phyloP scores from a whole-genome alignment of 2,113 vertebrate genomes.

The Helogale parvula region DNA sequence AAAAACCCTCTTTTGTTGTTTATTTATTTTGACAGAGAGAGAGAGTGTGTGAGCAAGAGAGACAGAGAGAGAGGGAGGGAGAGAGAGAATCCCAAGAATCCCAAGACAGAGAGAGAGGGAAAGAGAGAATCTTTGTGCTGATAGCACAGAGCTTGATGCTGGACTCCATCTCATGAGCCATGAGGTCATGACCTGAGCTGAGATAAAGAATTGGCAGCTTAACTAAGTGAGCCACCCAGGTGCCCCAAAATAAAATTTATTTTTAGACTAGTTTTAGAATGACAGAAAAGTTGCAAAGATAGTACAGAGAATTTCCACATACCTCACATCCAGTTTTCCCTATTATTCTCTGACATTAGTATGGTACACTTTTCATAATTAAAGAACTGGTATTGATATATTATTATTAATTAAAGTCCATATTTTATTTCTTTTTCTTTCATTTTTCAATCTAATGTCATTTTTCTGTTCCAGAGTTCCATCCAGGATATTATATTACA shows the following conservation, averaged over 20 bases:
- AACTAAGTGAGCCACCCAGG: too few relatives aligned
- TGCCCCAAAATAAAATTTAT: conserved; percentile 6
- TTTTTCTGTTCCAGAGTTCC: conserved; percentile 29
- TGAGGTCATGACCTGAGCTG: too few relatives aligned
- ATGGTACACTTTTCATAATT: neutral
- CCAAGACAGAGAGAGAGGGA: too few relatives aligned
- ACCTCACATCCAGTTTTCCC: neutral
- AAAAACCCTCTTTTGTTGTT: too few relatives aligned
- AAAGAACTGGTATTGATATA: neutral
- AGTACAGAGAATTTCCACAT: neutral
- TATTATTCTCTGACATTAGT: neutral
- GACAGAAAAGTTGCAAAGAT: conserved; percentile 26
- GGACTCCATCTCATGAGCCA: too few relatives aligned
- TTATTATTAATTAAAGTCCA: neutral
- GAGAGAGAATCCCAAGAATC: too few relatives aligned
- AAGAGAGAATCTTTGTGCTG: too few relatives aligned
- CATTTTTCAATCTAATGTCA: neutral
- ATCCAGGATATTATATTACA: neutral
- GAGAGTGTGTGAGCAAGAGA: too few relatives aligned
- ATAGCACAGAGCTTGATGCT: too few relatives aligned
- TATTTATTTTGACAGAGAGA: too few relatives aligned
- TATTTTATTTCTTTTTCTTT: conserved; percentile 38
- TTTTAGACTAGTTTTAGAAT: conserved; percentile 50
- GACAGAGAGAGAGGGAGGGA: too few relatives aligned
- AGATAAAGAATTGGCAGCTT: too few relatives aligned